Evolutionary conservation across 2,888 invertebrate species (phyloP), one percentile per base, ranked within the genome.

Genomic region (Lysandra bellargus): DNA sequence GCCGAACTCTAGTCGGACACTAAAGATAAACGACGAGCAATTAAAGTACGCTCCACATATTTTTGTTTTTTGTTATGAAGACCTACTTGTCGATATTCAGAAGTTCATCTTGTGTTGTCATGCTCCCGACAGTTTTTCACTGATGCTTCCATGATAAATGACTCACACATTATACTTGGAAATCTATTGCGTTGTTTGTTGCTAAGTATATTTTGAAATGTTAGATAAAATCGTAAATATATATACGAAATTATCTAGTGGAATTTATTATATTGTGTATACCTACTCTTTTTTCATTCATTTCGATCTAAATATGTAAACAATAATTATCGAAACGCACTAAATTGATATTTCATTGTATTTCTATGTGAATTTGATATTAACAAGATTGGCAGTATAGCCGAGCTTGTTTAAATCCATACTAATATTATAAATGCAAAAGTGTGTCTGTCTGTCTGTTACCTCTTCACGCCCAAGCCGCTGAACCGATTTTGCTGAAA

Each of bases 101-200:
- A 49, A 75, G 49, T 14, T 75, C 74, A 74, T 74, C 75, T 75
- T 75, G 75, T 75, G 75, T 75, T 53, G 75, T 74, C 74, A 75
- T 44, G 14, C 40, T 23, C 12, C 44, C 30, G 44, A 75, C 75
- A 49, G 49, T 75, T 75, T 30, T 75, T 53, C 44, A 9, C 23
- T 44, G 75, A 75, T 75, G 49, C 49, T 75, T 30, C 44, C 23
- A 30, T 75, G 75, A 75, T 75, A 23, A 75, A 75, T 44, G 75
- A 49, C 23, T 75, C 44, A 44, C 37, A 74, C 17, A n/a, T 74
- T 74, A 74, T 61, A 64, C 60, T 40, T 60, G 37, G 40, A 78
- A 40, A 40, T 64, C 12, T 78, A 40, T 40, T 37, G 9, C 64
- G 64, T 23, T 30, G 64, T 64, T 61, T 30, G 64, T 64, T 64